Conservation (phyloP, 2,797 vertebrate species). For the Helarctos malayanus region DNA sequence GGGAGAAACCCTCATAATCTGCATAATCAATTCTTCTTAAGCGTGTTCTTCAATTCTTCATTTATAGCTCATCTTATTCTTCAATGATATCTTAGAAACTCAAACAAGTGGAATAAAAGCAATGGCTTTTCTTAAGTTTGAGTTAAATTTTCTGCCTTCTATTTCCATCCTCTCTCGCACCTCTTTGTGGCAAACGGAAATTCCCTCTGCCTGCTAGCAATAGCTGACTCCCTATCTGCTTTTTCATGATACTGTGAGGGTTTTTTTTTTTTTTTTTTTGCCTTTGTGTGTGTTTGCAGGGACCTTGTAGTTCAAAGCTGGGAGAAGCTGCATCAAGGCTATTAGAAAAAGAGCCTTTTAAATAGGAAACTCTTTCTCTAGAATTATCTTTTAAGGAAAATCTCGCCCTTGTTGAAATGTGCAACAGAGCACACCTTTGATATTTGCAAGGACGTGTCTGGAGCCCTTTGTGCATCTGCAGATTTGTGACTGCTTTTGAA, state of each 20-base stretch:
- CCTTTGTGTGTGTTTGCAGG: background rate
- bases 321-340: background rate
- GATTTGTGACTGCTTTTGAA: background rate
- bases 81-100: background rate
- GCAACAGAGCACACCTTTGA: background rate
- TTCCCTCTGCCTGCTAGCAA: background rate
- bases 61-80: background rate
- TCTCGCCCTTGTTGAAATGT: background rate
- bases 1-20: background rate
- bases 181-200: background rate
- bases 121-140: background rate
- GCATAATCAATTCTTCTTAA: background rate
- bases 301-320: background rate
- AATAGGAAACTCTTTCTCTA: constrained; percentile 43
- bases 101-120: background rate
- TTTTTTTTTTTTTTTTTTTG: too few species aligned
- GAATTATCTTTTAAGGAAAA: background rate
- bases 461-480: background rate
- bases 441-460: background rate
- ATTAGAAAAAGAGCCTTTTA: background rate
- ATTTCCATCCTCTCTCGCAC: background rate
- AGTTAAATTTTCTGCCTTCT: background rate
- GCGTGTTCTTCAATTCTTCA: too few species aligned
- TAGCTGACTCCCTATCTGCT: background rate
- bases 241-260: background rate